phyloP scores from a whole-genome alignment of 2,113 vertebrate genomes.

The Rhinichthys klamathensis region DNA sequence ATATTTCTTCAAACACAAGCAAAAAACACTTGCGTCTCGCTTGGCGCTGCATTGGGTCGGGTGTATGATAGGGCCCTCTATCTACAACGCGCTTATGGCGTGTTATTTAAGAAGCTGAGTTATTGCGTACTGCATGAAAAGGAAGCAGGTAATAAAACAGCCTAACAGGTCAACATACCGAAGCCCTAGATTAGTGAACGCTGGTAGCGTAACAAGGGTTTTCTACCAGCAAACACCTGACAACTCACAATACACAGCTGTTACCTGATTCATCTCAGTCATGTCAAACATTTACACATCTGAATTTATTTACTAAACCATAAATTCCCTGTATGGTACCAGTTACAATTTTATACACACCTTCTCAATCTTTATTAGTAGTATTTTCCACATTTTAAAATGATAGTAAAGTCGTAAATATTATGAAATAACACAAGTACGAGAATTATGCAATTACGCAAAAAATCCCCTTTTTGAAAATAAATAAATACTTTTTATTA shows the following conservation, averaged over 20 bases:
- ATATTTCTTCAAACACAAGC: no score
- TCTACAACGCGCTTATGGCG: no score
- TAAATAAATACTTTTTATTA: neutral
- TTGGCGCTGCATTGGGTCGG: no score
- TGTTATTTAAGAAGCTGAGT: no score
- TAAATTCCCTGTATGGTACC: neutral
- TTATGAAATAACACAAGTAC: neutral
- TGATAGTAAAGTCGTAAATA: neutral
- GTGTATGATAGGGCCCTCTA: no score
- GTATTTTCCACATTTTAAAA: neutral
- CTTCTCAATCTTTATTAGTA: neutral
- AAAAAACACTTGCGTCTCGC: no score
- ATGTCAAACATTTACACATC: neutral
- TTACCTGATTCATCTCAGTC: neutral
- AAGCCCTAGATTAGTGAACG: neutral
- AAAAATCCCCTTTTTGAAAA: neutral
- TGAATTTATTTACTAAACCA: neutral
- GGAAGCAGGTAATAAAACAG: slow-evolving; percentile 31
- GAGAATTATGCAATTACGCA: neutral
- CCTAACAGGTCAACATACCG: neutral
- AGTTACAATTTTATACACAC: neutral
- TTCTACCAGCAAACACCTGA: slow-evolving; percentile 4
- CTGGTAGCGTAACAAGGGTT: neutral
- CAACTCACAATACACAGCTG: neutral
- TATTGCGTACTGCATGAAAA: neutral